Conservation (phyloP, 1,140 invertebrate species). For the Bombus picipes region DNA sequence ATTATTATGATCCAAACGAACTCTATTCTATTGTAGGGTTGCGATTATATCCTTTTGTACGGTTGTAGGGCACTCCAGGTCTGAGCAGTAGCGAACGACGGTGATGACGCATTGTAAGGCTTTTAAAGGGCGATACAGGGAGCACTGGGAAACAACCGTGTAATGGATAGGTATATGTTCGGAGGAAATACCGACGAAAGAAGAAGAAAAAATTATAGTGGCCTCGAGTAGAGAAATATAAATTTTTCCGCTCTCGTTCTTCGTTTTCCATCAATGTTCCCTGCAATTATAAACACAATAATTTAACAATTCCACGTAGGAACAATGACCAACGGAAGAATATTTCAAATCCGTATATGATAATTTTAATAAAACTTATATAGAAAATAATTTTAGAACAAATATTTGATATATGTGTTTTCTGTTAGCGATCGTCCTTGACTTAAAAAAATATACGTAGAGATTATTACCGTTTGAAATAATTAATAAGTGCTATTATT, state of each 20-base stretch:
- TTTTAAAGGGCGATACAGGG: conserved; percentile 73
- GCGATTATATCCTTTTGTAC: conserved; percentile 79
- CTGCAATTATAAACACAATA: no score
- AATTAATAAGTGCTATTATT: no score
- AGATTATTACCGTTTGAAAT: no score
- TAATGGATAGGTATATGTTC: conserved; percentile 73
- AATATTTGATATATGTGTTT: no score
- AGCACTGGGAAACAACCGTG: conserved; percentile 68
- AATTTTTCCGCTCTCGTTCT: neutral
- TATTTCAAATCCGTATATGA: neutral
- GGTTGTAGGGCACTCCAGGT: conserved; percentile 73
- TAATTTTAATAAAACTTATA: neutral
- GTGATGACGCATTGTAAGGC: conserved; percentile 79
- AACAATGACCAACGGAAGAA: neutral
- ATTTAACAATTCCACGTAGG: neutral
- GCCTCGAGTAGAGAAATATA: conserved; percentile 23
- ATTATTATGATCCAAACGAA: conserved; percentile 80
- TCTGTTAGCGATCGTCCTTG: no score
- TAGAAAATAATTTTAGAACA: neutral
- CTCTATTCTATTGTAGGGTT: conserved; percentile 77
- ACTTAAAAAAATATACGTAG: no score
- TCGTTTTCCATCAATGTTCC: neutral
- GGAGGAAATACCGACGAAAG: conserved; percentile 29
- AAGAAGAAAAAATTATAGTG: conserved; percentile 32
- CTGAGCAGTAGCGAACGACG: conserved; percentile 70